phyloP scores from a whole-genome alignment of 2,113 vertebrate genomes.

The Columbina picui region DNA sequence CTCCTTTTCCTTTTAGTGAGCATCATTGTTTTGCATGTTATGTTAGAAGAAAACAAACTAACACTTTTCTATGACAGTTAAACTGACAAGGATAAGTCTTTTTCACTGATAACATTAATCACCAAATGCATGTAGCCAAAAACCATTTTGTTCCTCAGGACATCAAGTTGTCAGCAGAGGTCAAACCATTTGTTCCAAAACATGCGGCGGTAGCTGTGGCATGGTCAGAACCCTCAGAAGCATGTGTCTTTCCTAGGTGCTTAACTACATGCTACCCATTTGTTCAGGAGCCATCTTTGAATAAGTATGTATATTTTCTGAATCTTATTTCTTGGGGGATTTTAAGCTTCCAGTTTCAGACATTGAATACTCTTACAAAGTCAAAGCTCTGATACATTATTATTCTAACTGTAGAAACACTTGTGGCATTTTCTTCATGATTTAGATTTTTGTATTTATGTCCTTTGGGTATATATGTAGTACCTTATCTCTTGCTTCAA shows the following conservation, averaged over 20 bases:
- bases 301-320: constrained; percentile 74
- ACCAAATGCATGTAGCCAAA: constrained; percentile 44
- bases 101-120: not conserved
- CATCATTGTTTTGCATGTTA: not conserved
- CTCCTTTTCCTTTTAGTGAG: not conserved
- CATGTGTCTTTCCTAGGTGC: constrained; percentile 70
- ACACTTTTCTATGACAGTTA: not conserved
- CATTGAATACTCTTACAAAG: not conserved
- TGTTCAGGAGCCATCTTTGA: constrained; percentile 69
- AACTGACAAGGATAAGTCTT: not conserved
- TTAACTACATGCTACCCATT: constrained; percentile 71
- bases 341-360: not conserved
- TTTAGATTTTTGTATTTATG: not conserved
- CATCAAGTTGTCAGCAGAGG: constrained; percentile 78
- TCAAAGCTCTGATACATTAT: not conserved
- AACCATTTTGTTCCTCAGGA: constrained; percentile 61
- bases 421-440: rapidly evolving
- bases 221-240: constrained; percentile 74
- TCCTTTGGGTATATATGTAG: not conserved
- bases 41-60: not conserved
- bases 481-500: not conserved
- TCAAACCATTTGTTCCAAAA: constrained; percentile 80
- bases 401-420: not conserved
- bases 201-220: constrained; percentile 48
- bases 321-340: constrained; percentile 7